Base-by-base conservation (phyloP, 2,113 vertebrate genomes). In the Edolisoma coerulescens region DNA sequence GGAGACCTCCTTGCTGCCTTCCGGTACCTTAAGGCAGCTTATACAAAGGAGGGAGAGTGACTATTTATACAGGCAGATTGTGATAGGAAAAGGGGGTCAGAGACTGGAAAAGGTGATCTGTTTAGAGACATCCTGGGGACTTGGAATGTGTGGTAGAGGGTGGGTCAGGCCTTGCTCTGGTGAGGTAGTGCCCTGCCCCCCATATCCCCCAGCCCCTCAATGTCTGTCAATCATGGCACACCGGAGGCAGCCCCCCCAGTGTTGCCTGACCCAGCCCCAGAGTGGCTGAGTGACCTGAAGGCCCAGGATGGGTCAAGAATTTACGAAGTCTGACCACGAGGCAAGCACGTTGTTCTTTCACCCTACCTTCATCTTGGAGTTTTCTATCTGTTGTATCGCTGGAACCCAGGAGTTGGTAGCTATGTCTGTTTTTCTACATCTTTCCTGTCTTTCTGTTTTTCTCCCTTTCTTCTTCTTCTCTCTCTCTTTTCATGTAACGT, bases 331-430 rank as follows among this genome's bases (percentile, higher is more conserved):
- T 26, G 28, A 33, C 35, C 28, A 26, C 1, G 3, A 49, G 22
- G 12, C 28, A 39, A 49, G 22, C 7, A 20, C 2, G 1, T 20
- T 49, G 16, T 32, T 49, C 56, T 60, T 49, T 49, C 27, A 37
- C 44, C 21, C n/a, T 15, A 7, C 7, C 22, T 50, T 50, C 22
- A 61, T 50, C 16, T 33, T 16, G 22, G 57, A 61, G 22, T 41
- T 50, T 50, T 61, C 35, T 26, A 50, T 18, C 27, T 3, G 2
- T 60, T 49, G 3, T 7, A 49, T 19, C 0, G 0, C 27, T 37
- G 21, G 54, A 49, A 33, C 10, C 7, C 35, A 49, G 35, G 35
- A 61, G 28, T 9, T 61, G 27, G 21, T 39, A 39, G 4, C 16
- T 39, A 5, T 20, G 28, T 33, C 21, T 69, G 11, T 22, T 69